phyloP scores from a whole-genome alignment of 1,140 invertebrate genomes.

The Gerris buenoi region DNA sequence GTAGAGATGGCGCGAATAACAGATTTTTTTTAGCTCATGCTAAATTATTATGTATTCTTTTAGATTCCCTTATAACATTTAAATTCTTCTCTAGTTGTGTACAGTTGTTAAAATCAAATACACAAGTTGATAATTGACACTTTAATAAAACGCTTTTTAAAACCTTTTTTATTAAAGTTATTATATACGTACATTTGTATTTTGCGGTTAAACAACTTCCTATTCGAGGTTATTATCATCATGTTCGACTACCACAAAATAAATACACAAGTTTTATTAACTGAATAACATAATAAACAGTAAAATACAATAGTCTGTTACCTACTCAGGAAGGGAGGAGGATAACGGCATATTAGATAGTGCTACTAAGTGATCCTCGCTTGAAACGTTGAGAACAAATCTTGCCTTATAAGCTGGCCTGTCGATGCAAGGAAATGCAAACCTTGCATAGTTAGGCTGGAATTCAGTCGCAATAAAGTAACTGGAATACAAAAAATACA shows the following conservation, averaged over 20 bases:
- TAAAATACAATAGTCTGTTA: background rate
- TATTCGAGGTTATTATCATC: background rate
- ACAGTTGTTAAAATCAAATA: too few species aligned
- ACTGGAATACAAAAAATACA: slow-evolving; percentile 18
- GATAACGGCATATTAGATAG: slow-evolving; percentile 15
- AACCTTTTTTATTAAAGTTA: background rate
- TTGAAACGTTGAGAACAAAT: slow-evolving; percentile 34
- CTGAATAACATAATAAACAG: background rate
- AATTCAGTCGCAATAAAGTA: slow-evolving; percentile 47
- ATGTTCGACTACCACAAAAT: too few species aligned
- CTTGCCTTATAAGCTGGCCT: slow-evolving; percentile 53
- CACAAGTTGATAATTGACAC: too few species aligned
- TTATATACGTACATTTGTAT: slow-evolving; percentile 14
- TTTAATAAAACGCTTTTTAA: background rate
- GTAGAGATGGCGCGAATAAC: too few species aligned
- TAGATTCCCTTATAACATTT: too few species aligned
- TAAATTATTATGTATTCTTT: too few species aligned
- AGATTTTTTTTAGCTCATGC: too few species aligned
- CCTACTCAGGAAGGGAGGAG: slow-evolving; percentile 7
- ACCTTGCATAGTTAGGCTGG: slow-evolving; percentile 48
- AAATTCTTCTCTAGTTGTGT: too few species aligned
- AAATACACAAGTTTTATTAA: background rate
- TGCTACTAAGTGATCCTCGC: background rate
- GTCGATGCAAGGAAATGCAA: slow-evolving; percentile 59
- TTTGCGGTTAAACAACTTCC: background rate